Evolutionary conservation across 2,797 vertebrate species (phyloP), one percentile per base, ranked within the genome.

Genomic region (Sphaeramia orbicularis): DNA sequence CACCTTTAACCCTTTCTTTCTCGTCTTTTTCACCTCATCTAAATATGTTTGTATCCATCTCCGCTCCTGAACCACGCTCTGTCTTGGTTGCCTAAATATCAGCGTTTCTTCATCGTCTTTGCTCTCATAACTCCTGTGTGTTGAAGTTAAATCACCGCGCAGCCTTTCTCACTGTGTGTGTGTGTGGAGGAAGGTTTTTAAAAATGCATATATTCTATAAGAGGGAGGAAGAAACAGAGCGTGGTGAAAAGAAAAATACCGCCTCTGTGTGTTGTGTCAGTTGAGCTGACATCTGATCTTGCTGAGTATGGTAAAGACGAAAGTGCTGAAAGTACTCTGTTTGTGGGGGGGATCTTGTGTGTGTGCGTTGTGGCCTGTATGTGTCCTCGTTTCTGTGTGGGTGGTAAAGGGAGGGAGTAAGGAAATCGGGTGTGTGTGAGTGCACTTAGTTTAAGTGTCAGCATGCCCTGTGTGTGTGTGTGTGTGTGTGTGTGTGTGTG

Each of bases 351-450:
- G 58, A 10, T 58, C 50, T 32, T 75, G 49, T 56, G 38, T 64
- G 48, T 60, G 37, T 60, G 52, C 52, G 62, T 84, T 80, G 76
- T 80, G 78, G 77, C 73, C 71, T 85, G 80, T 71, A 73, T 84
- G 83, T 85, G 89, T 91, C 85, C 85, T 87, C 53, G 32, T 88
- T 87, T 91, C 87, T 86, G 82, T 86, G 91, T 93, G 91, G 89
- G 92, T 91, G 92, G 89, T 81, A 86, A 78, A 71, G 84, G 67
- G 72, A 85, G 81, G 81, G 77, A 91, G 83, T 72, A 67, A 80
- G 85, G 84, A 83, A 85, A 83, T 78, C 74, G 74, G 68, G 80
- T 89, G 87, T 86, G 89, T 82, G 86, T 84, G 88, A 86, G 82
- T 91, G 91, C 85, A 86, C 84, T 89, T 89, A 91, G 81, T 78